Evolutionary conservation across 2,113 vertebrate species (phyloP).

Genomic region (Apeltes quadracus): DNA sequence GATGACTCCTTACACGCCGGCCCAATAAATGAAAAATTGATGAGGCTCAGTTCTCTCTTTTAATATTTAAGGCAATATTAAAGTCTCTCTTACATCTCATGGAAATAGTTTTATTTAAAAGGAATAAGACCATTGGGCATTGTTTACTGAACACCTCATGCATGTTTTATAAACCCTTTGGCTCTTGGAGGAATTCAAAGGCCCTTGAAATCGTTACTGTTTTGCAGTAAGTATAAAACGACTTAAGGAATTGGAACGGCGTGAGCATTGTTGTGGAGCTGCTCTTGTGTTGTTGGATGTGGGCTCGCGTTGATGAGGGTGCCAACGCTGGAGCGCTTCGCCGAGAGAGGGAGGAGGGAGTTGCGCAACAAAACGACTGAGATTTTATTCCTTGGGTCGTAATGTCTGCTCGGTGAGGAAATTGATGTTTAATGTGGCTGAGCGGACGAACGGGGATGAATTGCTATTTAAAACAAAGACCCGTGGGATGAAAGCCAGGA

Average conservation of each 20-base stretch:
- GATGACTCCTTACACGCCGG: constrained; percentile 83
- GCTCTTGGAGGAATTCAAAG: constrained; percentile 81
- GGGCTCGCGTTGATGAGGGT: constrained; percentile 67
- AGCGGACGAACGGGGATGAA: constrained; percentile 73
- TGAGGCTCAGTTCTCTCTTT: constrained; percentile 86
- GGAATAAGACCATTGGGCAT: constrained; percentile 86
- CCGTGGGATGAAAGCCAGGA: constrained; percentile 63
- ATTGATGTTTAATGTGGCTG: constrained; percentile 80
- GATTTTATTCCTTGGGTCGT: constrained; percentile 81
- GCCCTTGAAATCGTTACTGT: constrained; percentile 82
- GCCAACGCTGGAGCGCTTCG: constrained; percentile 61
- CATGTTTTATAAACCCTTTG: constrained; percentile 83
- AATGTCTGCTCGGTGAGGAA: constrained; percentile 79
- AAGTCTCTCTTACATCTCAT: constrained; percentile 83
- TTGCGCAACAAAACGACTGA: constrained; percentile 72
- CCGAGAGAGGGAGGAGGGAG: constrained; percentile 54
- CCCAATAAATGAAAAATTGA: constrained; percentile 89
- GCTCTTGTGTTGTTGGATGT: constrained; percentile 73
- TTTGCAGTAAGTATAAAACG: constrained; percentile 82
- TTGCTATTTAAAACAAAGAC: constrained; percentile 81
- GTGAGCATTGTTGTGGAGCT: constrained; percentile 69
- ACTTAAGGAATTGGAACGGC: constrained; percentile 81
- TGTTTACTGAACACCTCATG: constrained; percentile 87
- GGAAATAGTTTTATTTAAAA: constrained; percentile 88
- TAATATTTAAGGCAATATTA: constrained; percentile 90